These are phyloP conservation scores for Leguminivora glycinivorella DNA, from an alignment of 1,140 invertebrate species.

Conservation along the genomic window DNA sequence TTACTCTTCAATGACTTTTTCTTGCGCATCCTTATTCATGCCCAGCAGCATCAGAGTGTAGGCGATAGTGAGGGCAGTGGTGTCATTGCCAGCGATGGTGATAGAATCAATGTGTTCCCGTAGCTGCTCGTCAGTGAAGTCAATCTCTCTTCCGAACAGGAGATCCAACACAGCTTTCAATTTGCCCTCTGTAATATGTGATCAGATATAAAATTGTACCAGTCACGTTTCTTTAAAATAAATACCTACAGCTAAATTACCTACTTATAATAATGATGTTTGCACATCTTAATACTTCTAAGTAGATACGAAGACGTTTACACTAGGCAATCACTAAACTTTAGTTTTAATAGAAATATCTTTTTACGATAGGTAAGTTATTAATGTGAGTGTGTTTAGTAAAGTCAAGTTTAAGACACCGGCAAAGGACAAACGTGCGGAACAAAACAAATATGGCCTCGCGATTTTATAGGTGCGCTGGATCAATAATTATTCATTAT, in stretches of 20 bases:
- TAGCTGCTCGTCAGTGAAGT: slow-evolving; percentile 77
- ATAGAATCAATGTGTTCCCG: slow-evolving; percentile 89
- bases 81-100: slow-evolving; percentile 88
- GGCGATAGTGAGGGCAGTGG: slow-evolving; percentile 82
- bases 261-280: background rate
- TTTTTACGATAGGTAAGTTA: background rate
- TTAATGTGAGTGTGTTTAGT: too few species aligned
- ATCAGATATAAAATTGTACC: background rate
- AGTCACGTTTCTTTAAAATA: background rate
- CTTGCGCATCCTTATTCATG: slow-evolving; percentile 80
- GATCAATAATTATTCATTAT: slow-evolving; percentile 8
- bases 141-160: slow-evolving; percentile 34
- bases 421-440: background rate
- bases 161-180: slow-evolving; percentile 32
- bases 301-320: background rate
- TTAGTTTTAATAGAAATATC: background rate
- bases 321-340: background rate
- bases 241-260: background rate
- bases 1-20: slow-evolving; percentile 77
- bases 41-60: slow-evolving; percentile 83
- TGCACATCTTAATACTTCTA: background rate
- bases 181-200: slow-evolving; percentile 23
- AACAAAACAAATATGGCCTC: slow-evolving; percentile 11
- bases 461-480: background rate
- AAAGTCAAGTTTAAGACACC: slow-evolving; percentile 1